Conservation (phyloP, 2,113 vertebrate species). For the Tachycineta bicolor region DNA sequence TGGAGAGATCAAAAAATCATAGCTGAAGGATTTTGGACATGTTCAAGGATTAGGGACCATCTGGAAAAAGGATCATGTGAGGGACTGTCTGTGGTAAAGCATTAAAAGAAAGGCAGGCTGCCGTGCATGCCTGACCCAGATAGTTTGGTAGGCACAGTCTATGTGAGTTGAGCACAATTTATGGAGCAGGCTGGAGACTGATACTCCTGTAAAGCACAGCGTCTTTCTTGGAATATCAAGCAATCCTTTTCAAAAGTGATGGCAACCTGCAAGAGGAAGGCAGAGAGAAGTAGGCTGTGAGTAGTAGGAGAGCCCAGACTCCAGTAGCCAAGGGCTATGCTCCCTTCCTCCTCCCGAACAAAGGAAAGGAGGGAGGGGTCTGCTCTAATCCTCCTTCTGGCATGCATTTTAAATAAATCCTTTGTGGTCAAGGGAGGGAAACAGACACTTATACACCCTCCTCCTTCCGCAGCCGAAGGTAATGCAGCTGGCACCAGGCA, state of each 20-base stretch:
- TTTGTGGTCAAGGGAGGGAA: constrained; percentile 14
- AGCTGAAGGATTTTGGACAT: constrained; percentile 40
- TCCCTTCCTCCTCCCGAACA: constrained; percentile 9
- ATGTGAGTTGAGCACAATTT: background rate
- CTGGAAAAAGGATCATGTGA: constrained; percentile 54
- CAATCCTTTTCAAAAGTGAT: background rate
- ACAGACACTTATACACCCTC: background rate
- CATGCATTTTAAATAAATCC: constrained; percentile 18
- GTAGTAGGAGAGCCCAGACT: background rate
- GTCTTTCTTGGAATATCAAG: background rate
- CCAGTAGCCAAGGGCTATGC: background rate
- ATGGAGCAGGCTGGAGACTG: background rate
- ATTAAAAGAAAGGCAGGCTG: background rate
- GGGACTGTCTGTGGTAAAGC: background rate
- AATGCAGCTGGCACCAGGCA: background rate
- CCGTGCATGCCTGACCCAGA: constrained; percentile 47
- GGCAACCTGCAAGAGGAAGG: background rate
- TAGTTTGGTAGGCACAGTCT: background rate
- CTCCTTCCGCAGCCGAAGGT: constrained; percentile 1
- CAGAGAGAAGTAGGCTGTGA: background rate
- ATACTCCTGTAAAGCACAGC: background rate
- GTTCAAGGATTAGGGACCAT: constrained; percentile 54
- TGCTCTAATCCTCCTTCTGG: constrained; percentile 26
- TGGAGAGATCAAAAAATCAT: constrained; percentile 20
- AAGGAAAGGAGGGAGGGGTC: background rate